Base-by-base conservation (phyloP, 2,113 vertebrate genomes). In the Anolis sagrei region DNA sequence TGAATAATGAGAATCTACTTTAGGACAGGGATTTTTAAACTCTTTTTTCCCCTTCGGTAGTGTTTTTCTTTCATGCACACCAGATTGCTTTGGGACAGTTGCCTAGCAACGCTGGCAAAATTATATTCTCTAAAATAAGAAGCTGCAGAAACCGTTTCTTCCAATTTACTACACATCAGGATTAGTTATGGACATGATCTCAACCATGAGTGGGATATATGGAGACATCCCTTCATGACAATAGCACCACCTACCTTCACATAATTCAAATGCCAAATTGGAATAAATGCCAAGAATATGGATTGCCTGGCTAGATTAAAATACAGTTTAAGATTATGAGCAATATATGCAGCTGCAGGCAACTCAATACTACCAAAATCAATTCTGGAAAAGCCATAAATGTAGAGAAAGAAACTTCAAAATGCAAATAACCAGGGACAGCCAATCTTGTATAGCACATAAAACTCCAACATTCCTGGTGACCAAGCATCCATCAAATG, bases 381-480 rank as follows among this genome's bases (percentile, higher is more conserved):
- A 34, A 23, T 80, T 81, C 79, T 36, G 29, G 7, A 27, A 39
- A 27, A 66, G 32, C 54, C 36, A n/a, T 25, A 51, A 64, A 36
- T 75, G 66, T 49, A 34, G 64, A 68, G n/a, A 21, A 1, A 1
- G 23, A 48, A 78, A 79, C 16, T 0, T 0, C 0, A 32, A 89
- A 80, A 49, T 81, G 25, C 48, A 44, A 44, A 2, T 34, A 25
- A 62, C 49, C 39, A 29, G 74, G 74, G 73, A 48, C 10, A 68
- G 5, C 1, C 68, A 18, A 29, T 68, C 69, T 81, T 7, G 3
- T n/a, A 58, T 13, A 7, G 13, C 34, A 75, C 54, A 62, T 27
- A 51, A 0, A 11, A 88, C 11, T 34, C 21, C 1, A 29, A 83
- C 0, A 0, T 16, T 86, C 68, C 64, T 1, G 0, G 49, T 0